Conservation (phyloP, 2,888 invertebrate species). For the Leptinotarsa haldemani region DNA sequence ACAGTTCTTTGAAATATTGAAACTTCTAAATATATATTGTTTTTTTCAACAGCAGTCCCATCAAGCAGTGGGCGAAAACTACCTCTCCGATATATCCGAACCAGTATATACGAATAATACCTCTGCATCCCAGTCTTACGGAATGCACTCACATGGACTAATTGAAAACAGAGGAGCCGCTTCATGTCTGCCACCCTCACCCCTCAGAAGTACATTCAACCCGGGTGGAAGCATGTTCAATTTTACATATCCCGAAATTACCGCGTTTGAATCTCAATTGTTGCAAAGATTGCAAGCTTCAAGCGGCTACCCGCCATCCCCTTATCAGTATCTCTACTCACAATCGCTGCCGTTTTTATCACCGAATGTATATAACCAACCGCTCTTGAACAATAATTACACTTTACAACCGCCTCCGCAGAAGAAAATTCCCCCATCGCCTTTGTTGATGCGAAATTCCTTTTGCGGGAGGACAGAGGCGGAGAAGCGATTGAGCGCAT, state of each 20-base stretch:
- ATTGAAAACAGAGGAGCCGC: constrained; percentile 63
- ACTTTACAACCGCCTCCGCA: constrained; percentile 61
- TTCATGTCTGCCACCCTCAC: constrained; percentile 60
- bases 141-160: constrained; percentile 58
- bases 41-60: constrained; percentile 19
- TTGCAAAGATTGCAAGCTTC: constrained; percentile 68
- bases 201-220: constrained; percentile 59
- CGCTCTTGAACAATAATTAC: constrained; percentile 58
- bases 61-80: constrained; percentile 42
- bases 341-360: constrained; percentile 53
- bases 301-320: constrained; percentile 63
- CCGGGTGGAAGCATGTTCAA: constrained; percentile 58
- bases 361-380: constrained; percentile 52
- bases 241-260: constrained; percentile 56
- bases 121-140: constrained; percentile 57
- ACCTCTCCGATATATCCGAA: constrained; percentile 51
- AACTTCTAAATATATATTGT: neutral
- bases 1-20: neutral
- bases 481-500: constrained; percentile 37
- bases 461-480: constrained; percentile 56
- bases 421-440: constrained; percentile 60
- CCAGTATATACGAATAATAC: constrained; percentile 46
- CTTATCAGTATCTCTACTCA: constrained; percentile 53
- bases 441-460: constrained; percentile 59
- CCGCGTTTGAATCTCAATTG: constrained; percentile 66